Conservation (phyloP, 2,113 vertebrate genomes). For the Damaliscus lunatus region DNA sequence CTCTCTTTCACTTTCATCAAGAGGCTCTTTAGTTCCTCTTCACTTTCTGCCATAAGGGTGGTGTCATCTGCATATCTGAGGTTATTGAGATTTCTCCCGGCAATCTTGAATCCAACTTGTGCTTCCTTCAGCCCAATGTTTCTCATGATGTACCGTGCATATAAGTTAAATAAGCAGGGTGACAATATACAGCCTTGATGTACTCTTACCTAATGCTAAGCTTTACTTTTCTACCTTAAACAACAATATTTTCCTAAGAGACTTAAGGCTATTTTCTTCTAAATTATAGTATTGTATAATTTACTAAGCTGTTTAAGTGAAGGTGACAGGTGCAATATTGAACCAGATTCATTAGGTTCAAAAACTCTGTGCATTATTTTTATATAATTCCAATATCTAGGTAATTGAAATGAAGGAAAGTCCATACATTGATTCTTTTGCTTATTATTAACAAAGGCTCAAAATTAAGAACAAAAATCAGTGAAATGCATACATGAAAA, state of each 20-base stretch:
- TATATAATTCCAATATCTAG: not conserved
- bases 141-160: too few relatives aligned
- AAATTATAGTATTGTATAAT: not conserved
- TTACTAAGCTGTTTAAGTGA: not conserved
- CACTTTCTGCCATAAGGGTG: too few relatives aligned
- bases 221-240: not conserved
- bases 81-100: too few relatives aligned
- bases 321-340: not conserved
- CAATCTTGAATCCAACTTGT: too few relatives aligned
- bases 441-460: not conserved
- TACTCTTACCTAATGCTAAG: not conserved
- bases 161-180: too few relatives aligned
- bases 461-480: not conserved
- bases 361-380: not conserved
- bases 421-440: not conserved
- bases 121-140: too few relatives aligned
- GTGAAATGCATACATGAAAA: conserved; percentile 3
- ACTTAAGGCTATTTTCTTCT: not conserved
- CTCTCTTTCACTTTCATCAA: too few relatives aligned
- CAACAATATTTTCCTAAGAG: not conserved
- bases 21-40: too few relatives aligned
- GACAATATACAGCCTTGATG: too few relatives aligned
- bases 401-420: not conserved
- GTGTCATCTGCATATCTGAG: too few relatives aligned
- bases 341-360: not conserved